Evolutionary conservation across 2,888 invertebrate species (phyloP), one percentile per base, ranked within the genome.

Genomic region (Diaperis boleti): DNA sequence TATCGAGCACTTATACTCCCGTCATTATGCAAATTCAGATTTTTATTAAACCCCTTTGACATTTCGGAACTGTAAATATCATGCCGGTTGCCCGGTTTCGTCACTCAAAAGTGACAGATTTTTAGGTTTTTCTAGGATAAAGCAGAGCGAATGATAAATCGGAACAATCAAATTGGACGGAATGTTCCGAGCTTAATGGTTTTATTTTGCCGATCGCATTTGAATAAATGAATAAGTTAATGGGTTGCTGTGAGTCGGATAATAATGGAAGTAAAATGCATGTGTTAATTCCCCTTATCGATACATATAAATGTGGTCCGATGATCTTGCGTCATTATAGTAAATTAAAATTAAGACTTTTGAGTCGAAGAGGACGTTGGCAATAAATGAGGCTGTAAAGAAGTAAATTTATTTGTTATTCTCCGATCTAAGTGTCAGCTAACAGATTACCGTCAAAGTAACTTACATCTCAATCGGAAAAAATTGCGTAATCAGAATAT

Each of bases 381-480:
- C 26, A 35, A 52, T 55, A 49, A 56, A 42, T 57, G 56, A 47
- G 50, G 50, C 17, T 56, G 39, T 62, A 62, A 62, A 56, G 49
- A 57, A 50, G 56, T 39, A 42, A 62, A 62, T 62, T 62, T 50
- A 57, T 62, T 62, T 59, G 59, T 59, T 59, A 59, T 62, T 62
- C 62, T 29, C 31, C 20, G 44, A 56, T 33, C 47, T 41, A 37
- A 56, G 44, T 50, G 62, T 56, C 62, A 56, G 50, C 50, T 56
- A 62, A 42, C 49, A 56, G 50, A 49, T 50, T 62, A 62, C 42
- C 41, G 62, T 62, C 56, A 50, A 42, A 42, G 26, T 57, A 62
- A 50, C 59, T 59, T 59, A 59, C 39, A 41, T 49, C 59, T 59
- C 41, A 50, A 59, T 59, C 39, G 50, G 17, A 49, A 62, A 55